These are phyloP conservation scores for Eurois occulta DNA, from an alignment of 2,888 invertebrate species.

Conservation along the genomic window DNA sequence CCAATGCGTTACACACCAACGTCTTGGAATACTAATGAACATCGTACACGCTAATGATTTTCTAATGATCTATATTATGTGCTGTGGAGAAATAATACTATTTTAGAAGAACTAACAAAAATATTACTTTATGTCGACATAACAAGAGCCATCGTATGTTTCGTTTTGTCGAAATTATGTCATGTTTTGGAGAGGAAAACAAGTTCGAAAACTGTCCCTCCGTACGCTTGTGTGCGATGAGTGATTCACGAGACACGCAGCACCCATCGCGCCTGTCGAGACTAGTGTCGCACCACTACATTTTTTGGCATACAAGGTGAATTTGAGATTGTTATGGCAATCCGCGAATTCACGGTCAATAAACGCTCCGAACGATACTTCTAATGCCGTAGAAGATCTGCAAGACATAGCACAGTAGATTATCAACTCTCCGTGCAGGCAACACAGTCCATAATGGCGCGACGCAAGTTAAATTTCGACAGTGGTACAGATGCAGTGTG, in stretches of 20 bases:
- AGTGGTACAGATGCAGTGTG: slow-evolving; percentile 61
- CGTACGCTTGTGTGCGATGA: slow-evolving; percentile 24
- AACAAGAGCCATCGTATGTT: slow-evolving; percentile 18
- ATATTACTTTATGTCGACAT: slow-evolving; percentile 9
- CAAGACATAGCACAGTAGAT: slow-evolving; percentile 40
- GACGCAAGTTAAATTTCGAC: slow-evolving; percentile 36
- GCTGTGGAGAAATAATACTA: slow-evolving; percentile 11
- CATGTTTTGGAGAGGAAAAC: slow-evolving; percentile 60
- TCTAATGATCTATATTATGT: slow-evolving; percentile 49
- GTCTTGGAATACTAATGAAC: slow-evolving; percentile 46
- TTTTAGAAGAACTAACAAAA: slow-evolving; percentile 29
- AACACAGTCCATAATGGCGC: slow-evolving; percentile 53
- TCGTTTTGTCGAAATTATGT: slow-evolving; percentile 18
- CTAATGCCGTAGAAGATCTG: slow-evolving; percentile 58
- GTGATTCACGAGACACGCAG: slow-evolving; percentile 50
- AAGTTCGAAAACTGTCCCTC: slow-evolving; percentile 49
- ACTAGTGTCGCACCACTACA: slow-evolving; percentile 33
- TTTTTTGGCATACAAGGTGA: slow-evolving; percentile 45
- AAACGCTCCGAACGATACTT: slow-evolving; percentile 62
- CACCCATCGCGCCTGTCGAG: slow-evolving; percentile 28
- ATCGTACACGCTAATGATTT: slow-evolving; percentile 51
- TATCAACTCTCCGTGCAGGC: slow-evolving; percentile 46
- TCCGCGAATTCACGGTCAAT: slow-evolving; percentile 65
- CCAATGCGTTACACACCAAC: slow-evolving; percentile 39
- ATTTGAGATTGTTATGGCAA: slow-evolving; percentile 59